phyloP scores from a whole-genome alignment of 1,140 invertebrate genomes.

The Drosophila gunungcola region DNA sequence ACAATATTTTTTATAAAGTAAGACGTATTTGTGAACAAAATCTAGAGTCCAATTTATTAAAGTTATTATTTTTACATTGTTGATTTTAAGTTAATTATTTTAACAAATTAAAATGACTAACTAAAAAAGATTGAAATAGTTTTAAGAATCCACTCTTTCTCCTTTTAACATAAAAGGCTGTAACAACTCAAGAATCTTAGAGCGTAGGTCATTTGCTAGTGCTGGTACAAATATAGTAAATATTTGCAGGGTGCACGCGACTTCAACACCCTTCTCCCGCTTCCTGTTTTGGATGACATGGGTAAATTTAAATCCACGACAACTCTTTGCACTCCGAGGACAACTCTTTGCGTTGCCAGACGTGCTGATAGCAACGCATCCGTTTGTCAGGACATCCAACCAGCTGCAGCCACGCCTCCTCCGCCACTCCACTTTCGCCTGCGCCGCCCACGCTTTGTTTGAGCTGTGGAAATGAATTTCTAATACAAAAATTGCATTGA shows the following conservation, averaged over 20 bases:
- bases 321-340: slow-evolving; percentile 36
- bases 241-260: background rate
- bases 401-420: slow-evolving; percentile 48
- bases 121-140: too few relatives aligned
- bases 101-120: too few relatives aligned
- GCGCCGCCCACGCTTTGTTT: slow-evolving; percentile 22
- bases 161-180: too few relatives aligned
- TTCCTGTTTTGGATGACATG: slow-evolving; percentile 42
- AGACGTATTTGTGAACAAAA: too few relatives aligned
- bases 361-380: slow-evolving; percentile 66
- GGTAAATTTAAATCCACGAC: slow-evolving; percentile 56
- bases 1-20: too few relatives aligned
- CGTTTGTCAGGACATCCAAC: slow-evolving; percentile 48
- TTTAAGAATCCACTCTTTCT: too few relatives aligned
- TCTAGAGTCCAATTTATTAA: too few relatives aligned
- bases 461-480: slow-evolving; percentile 74
- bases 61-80: too few relatives aligned
- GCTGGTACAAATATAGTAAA: background rate
- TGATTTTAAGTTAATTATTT: too few relatives aligned
- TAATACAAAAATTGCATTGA: slow-evolving; percentile 82
- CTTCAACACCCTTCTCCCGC: background rate
- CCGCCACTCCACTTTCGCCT: background rate
- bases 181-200: background rate
- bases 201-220: background rate
- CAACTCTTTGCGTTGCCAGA: slow-evolving; percentile 43